Base-by-base conservation (phyloP, 2,797 vertebrate species). In the Spheniscus humboldti region DNA sequence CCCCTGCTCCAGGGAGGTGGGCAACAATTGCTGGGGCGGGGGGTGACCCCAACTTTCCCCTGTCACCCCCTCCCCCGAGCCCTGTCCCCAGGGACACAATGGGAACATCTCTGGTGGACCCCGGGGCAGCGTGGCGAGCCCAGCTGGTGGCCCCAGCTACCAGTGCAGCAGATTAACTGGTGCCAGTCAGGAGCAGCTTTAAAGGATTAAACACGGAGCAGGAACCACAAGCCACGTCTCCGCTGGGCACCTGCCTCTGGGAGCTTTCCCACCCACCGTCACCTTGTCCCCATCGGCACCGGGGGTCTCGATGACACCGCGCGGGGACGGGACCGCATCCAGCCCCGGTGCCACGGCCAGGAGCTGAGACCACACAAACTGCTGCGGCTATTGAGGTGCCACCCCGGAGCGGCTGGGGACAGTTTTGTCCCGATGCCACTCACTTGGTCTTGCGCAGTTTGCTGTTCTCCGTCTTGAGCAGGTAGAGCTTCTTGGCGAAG, bases 401-500 rank as follows among this genome's bases (percentile, higher is more conserved):
- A 53, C 33, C 33, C 13, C 0, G 2, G 30, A 10, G 23, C 0
- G 7, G 25, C 1, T 18, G 31, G 28, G 68, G 84, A 15, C 57
- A 8, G 19, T 18, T 37, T 19, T 11, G 14, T 16, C 60, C 45
- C 20, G 10, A 3, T 2, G 37, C 7, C 86, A 96, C 99, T 99
- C 98, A 99, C 99, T 99, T 99, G 98, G 99, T 99, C 96, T 99
- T 99, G 62, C 99, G 99, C 96, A 99, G 98, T 98, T 99, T 99
- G 98, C 98, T 99, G 95, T 99, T 99, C 98, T 99, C 99, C 0
- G 99, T 99, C 98, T 99, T 99, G 97, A 99, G 99, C 96, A 99
- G 98, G 88, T 99, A 99, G 79, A 99, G 99, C 97, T 99, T 99
- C 98, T 99, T 99, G 98, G 99, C 99, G 11, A 99, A 99, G 98